Conservation (phyloP, 2,888 invertebrate species). For the Sphinx pinastri region DNA sequence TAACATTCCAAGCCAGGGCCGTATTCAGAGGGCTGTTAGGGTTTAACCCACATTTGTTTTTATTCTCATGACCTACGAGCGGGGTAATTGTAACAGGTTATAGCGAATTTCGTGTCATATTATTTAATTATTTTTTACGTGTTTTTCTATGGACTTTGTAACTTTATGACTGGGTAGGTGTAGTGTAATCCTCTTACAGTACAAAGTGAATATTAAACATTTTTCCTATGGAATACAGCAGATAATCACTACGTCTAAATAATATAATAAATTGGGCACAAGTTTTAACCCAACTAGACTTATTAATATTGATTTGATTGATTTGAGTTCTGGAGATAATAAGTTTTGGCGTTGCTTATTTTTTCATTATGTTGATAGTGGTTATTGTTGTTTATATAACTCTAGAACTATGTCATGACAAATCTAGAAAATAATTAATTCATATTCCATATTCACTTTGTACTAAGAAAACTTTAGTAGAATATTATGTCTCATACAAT, state of each 20-base stretch:
- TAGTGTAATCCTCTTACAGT: background rate
- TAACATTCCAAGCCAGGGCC: conserved; percentile 4
- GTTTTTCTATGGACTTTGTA: conserved; percentile 8
- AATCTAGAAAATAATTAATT: no score
- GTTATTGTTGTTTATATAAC: no score
- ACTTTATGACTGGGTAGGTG: background rate
- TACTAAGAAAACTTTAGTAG: background rate
- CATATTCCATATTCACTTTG: background rate
- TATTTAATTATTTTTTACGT: conserved; percentile 3
- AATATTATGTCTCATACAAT: background rate
- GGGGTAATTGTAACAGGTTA: background rate
- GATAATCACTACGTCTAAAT: no score
- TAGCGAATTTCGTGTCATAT: background rate
- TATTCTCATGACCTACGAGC: background rate
- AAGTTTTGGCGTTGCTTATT: no score
- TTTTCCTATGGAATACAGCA: no score
- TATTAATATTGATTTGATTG: no score
- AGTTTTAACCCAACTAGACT: no score
- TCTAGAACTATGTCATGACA: no score
- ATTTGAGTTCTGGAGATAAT: no score
- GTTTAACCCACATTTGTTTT: background rate
- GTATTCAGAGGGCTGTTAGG: background rate
- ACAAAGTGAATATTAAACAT: conserved; percentile 14
- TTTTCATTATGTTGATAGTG: no score
- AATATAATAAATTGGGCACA: no score